Evolutionary conservation across 2,113 vertebrate genomes (phyloP), one percentile per base, ranked within the genome.

Genomic region (Nannobrachium achirus): DNA sequence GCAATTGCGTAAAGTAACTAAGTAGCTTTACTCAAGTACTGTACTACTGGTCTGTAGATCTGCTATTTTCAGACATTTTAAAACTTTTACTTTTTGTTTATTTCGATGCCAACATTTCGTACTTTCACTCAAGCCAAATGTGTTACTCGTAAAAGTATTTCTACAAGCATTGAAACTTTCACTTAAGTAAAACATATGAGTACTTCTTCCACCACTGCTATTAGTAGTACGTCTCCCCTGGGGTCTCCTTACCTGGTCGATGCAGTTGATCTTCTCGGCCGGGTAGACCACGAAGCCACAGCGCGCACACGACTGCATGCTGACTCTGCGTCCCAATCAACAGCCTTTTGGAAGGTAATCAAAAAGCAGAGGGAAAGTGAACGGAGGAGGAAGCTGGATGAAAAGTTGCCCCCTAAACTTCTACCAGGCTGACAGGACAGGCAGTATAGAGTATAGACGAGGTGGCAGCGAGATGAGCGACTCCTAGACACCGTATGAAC

Each of bases 241-340:
- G 15, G 52, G 19, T 57, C 7, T 39, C 44, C 63, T 76, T 88
- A 98, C 97, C 97, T 98, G 97, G 66, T 98, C 95, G 84, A 99
- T 92, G 84, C 96, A 98, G 92, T 96, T 98, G 92, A 99, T 94
- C 93, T 98, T 99, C 91, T 98, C 97, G n/a, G 96, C 97, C 67
- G 96, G 96, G 64, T 98, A 98, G 44, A 98, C 96, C 85, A 96
- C 95, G 84, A 98, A 97, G 79, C 95, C 90, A 86, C 97, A 98
- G 85, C 96, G 93, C 49, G 96, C 96, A 68, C 97, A 98, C 66
- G 91, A 89, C 81, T 92, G 92, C 90, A 94, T 91, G 77, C 68
- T 83, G 81, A 84, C 63, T 81, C 66, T 65, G 69, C 80, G 52
- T 75, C 71, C 42, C 49, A 14, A 18, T n/a, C n/a, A n/a, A 72